These are phyloP conservation scores for Herpetotheres cachinnans DNA, from an alignment of 2,113 vertebrate species.

Conservation along the genomic window DNA sequence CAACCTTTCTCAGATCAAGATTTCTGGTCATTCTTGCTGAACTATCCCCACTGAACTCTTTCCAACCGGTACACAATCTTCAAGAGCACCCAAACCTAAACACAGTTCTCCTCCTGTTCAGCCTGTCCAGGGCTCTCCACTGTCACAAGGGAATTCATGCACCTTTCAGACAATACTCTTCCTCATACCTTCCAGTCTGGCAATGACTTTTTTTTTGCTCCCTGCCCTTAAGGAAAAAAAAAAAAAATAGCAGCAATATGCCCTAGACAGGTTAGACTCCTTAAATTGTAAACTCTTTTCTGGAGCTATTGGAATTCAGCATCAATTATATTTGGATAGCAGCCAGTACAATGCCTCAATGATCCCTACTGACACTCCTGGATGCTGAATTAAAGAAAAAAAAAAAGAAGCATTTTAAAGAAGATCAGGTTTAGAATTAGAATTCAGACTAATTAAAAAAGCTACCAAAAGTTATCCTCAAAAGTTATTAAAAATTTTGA, in stretches of 20 bases:
- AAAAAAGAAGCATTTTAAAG: neutral
- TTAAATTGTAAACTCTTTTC: neutral
- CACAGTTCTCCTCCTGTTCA: neutral
- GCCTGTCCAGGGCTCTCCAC: neutral
- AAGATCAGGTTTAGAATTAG: neutral
- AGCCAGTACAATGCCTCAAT: neutral
- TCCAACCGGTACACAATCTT: neutral
- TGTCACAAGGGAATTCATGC: neutral
- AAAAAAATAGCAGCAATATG: neutral
- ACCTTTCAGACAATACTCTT: neutral
- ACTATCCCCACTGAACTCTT: neutral
- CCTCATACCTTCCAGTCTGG: neutral
- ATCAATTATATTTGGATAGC: neutral
- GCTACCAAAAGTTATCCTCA: neutral
- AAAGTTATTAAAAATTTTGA: neutral
- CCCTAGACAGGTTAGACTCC: neutral
- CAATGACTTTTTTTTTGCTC: neutral
- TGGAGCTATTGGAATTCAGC: neutral
- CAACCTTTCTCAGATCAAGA: neutral
- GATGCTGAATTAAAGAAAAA: neutral
- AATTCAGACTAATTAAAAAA: neutral
- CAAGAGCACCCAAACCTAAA: neutral
- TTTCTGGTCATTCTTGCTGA: neutral
- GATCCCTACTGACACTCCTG: neutral
- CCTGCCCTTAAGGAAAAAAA: neutral